Percentiles rank a stretch among this genome's conserved stretches.
Evolutionary conservation across 2,113 vertebrate genomes (phyloP).

Genomic region (Corythoichthys intestinalis): DNA sequence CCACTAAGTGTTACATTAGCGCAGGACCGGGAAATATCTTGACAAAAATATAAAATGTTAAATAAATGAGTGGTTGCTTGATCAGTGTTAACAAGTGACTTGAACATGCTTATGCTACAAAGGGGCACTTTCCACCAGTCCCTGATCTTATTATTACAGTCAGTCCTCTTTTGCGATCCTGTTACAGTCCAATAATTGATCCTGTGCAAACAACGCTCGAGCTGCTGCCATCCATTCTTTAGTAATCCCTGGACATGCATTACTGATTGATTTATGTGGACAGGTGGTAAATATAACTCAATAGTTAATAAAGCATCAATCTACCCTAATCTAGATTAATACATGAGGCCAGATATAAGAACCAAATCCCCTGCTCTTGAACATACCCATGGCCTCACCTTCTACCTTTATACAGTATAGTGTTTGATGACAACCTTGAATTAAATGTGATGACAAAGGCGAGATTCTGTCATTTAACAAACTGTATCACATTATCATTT

Average conservation of each 20-base stretch:
- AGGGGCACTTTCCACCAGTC: slow-evolving; percentile 52
- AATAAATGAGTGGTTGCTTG: neutral
- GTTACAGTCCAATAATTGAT: slow-evolving; percentile 74
- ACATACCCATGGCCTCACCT: slow-evolving; percentile 29
- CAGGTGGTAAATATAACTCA: slow-evolving; percentile 74
- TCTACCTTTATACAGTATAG: slow-evolving; percentile 40
- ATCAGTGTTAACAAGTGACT: slow-evolving; percentile 20
- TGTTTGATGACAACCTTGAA: slow-evolving; percentile 12
- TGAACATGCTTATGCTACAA: slow-evolving; percentile 12
- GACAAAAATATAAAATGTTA: neutral
- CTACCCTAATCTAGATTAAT: slow-evolving; percentile 73
- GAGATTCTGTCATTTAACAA: slow-evolving; percentile 27
- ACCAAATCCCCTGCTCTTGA: slow-evolving; percentile 54
- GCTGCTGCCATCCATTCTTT: slow-evolving; percentile 61
- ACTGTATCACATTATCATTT: slow-evolving; percentile 23
- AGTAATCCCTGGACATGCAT: slow-evolving; percentile 73
- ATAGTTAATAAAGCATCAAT: slow-evolving; percentile 78
- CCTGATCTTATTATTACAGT: slow-evolving; percentile 63
- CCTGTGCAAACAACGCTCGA: slow-evolving; percentile 57
- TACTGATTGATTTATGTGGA: slow-evolving; percentile 71
- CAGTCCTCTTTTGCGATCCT: slow-evolving; percentile 61
- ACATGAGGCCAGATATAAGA: slow-evolving; percentile 66
- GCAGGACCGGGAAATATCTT: slow-evolving; percentile 3
- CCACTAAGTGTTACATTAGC: neutral
- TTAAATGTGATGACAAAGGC: slow-evolving; percentile 28